Evolutionary conservation across 2,888 invertebrate species (phyloP).

Genomic region (Lamproptera curius): DNA sequence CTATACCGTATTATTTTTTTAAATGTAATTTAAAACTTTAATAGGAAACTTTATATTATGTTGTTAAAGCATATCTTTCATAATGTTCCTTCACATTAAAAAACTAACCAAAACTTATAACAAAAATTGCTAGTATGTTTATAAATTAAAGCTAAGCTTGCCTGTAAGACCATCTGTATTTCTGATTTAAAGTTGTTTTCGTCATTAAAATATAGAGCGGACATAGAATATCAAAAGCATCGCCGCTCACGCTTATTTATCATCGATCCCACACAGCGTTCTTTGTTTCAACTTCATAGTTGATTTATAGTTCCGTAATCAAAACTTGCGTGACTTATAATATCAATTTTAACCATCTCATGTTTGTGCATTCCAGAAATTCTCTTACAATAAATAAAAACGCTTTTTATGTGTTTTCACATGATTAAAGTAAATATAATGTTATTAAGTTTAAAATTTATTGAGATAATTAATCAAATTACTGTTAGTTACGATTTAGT

Average conservation of each 20-base stretch:
- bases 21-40: background rate
- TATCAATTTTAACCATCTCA: conserved; percentile 28
- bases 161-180: background rate
- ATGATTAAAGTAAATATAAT: no score
- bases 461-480: background rate
- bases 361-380: no score
- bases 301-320: conserved; percentile 45
- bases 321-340: conserved; percentile 39
- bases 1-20: background rate
- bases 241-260: conserved; percentile 62
- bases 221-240: conserved; percentile 49
- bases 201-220: conserved; percentile 48
- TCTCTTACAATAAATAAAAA: no score
- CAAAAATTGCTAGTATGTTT: background rate
- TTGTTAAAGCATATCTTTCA: background rate
- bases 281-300: conserved; percentile 49
- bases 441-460: background rate
- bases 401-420: no score
- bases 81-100: background rate
- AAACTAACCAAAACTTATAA: background rate
- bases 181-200: background rate
- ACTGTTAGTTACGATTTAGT: background rate
- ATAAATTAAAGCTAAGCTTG: background rate
- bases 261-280: conserved; percentile 43
- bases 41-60: background rate